phyloP scores from a whole-genome alignment of 2,888 invertebrate species.

The Eutolmus rufibarbis region DNA sequence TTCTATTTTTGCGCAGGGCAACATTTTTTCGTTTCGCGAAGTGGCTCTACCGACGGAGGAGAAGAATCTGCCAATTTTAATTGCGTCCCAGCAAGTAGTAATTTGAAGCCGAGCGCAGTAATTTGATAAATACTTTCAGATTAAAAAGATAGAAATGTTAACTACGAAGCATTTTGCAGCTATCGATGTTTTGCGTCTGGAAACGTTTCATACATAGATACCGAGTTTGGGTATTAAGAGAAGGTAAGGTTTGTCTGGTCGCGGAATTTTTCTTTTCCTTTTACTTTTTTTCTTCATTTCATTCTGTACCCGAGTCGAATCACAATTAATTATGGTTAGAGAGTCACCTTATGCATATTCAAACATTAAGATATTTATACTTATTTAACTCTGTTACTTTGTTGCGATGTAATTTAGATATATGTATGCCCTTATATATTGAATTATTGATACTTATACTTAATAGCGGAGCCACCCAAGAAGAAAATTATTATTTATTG shows the following conservation, averaged over 20 bases:
- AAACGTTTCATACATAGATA: neutral
- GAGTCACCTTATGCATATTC: neutral
- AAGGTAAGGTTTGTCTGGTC: neutral
- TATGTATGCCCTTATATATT: neutral
- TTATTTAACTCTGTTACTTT: neutral
- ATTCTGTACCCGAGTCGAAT: neutral
- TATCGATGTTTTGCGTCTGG: neutral
- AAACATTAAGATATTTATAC: neutral
- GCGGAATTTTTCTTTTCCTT: neutral
- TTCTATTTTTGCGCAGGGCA: neutral
- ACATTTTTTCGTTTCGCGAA: neutral
- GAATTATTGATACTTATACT: neutral
- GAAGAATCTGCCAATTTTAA: slow-evolving; percentile 22
- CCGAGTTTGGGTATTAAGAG: neutral
- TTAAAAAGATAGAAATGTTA: slow-evolving; percentile 8
- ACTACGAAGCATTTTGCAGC: neutral
- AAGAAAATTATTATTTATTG: neutral
- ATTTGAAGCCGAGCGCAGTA: slow-evolving; percentile 2
- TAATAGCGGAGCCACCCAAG: neutral
- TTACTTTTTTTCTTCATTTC: neutral
- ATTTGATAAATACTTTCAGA: slow-evolving; percentile 21
- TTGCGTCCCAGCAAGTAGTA: neutral
- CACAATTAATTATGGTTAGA: neutral
- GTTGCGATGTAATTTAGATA: neutral
- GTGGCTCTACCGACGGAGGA: neutral